A percentile compares a stretch with the other conserved stretches of the same genome.
Evolutionary conservation across 2,797 vertebrate genomes (phyloP).

Genomic region (Tachyglossus aculeatus): DNA sequence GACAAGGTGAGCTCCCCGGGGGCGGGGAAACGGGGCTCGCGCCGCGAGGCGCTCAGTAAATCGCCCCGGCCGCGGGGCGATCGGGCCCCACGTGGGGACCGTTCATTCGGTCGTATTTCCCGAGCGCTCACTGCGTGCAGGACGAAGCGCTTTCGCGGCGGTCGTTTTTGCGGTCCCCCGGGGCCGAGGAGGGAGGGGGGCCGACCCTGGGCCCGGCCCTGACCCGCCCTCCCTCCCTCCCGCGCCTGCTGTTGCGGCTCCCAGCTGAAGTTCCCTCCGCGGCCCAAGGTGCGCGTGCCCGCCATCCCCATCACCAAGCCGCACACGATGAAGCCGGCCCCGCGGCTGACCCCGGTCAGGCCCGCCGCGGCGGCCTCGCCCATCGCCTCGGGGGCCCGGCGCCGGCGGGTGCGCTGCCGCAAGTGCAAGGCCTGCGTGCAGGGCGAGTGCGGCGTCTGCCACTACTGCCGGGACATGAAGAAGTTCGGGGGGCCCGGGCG

Average conservation of each 20-base stretch:
- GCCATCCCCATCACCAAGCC: conserved; percentile 83
- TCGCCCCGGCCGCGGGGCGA: accelerated
- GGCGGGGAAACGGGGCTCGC: neutral
- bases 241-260: no score
- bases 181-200: no score
- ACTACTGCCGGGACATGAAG: conserved; percentile 96
- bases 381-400: conserved; percentile 81
- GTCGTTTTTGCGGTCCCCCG: no score
- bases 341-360: conserved; percentile 73
- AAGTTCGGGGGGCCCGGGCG: conserved; percentile 94
- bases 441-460: conserved; percentile 91
- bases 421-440: conserved; percentile 92
- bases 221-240: no score
- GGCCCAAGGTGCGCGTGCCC: conserved; percentile 77
- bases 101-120: conserved; percentile 25
- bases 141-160: neutral
- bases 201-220: no score
- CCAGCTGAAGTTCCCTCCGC: conserved; percentile 77
- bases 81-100: neutral
- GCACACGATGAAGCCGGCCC: conserved; percentile 81
- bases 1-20: conserved; percentile 74
- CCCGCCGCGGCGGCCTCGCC: conserved; percentile 72
- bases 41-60: no score
- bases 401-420: conserved; percentile 91
- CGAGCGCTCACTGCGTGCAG: no score